Percentiles rank a stretch among this genome's conserved stretches.
Evolutionary conservation across 2,113 vertebrate species (phyloP).

Genomic region (Anolis carolinensis): DNA sequence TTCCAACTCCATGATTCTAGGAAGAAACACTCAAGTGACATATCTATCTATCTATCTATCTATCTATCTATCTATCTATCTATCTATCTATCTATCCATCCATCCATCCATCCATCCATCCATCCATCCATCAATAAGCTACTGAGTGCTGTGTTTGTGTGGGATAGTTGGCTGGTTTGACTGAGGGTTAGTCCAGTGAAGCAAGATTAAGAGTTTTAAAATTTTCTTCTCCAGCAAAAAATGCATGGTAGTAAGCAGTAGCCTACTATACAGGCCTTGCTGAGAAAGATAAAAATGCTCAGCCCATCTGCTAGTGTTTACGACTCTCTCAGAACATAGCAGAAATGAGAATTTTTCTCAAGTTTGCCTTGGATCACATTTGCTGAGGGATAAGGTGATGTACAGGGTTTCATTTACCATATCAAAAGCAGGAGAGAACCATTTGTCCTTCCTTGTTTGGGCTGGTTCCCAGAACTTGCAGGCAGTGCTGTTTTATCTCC

Average conservation of each 20-base stretch:
- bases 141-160: neutral
- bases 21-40: too few relatives aligned
- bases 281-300: neutral
- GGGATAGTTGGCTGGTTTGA: neutral
- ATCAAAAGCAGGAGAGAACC: neutral
- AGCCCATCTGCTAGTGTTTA: neutral
- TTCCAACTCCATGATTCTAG: too few relatives aligned
- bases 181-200: neutral
- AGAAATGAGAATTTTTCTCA: too few relatives aligned
- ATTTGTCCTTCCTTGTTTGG: neutral
- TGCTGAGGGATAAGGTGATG: neutral
- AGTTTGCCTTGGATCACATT: neutral
- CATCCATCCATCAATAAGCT: neutral
- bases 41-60: too few relatives aligned
- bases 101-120: too few relatives aligned
- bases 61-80: neutral
- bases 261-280: neutral
- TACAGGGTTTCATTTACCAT: neutral
- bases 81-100: too few relatives aligned
- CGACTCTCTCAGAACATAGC: neutral
- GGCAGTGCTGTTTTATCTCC: neutral
- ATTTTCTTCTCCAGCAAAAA: neutral
- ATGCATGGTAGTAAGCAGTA: neutral
- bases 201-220: neutral
- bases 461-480: neutral